Conservation (phyloP, 2,797 vertebrate species). For the Galagoides demidoff region DNA sequence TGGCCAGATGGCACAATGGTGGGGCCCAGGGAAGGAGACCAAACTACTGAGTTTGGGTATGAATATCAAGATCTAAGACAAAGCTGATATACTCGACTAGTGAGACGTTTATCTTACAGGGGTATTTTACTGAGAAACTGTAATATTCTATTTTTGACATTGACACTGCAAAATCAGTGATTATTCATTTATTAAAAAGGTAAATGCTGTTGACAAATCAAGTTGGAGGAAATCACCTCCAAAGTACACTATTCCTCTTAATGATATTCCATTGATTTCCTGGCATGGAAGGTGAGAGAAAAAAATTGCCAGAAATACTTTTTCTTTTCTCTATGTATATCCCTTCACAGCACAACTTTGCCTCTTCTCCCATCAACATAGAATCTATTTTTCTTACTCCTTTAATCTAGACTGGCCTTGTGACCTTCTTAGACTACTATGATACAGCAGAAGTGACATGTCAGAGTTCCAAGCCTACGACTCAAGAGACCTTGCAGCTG, state of each 20-base stretch:
- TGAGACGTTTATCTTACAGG: neutral
- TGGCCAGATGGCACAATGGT: constrained; percentile 66
- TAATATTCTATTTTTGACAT: neutral
- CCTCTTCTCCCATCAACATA: neutral
- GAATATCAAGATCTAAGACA: constrained; percentile 60
- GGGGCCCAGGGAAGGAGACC: neutral
- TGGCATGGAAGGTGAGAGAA: neutral
- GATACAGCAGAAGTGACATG: neutral
- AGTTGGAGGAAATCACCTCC: neutral
- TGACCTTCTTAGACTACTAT: neutral
- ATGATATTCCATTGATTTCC: neutral
- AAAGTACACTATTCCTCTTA: neutral
- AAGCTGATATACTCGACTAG: neutral
- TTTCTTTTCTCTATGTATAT: neutral
- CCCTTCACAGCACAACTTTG: neutral
- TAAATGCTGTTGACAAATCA: neutral
- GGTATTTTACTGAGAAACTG: neutral
- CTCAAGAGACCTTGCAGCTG: neutral
- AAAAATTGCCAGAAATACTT: neutral
- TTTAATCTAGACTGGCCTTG: neutral
- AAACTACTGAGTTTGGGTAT: constrained; percentile 67
- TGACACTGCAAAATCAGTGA: constrained; percentile 1
- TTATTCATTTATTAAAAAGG: constrained; percentile 4
- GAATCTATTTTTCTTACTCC: neutral
- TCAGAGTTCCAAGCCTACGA: neutral